Conservation (phyloP, 35 echinoderm and acorn worm species). For the Acanthaster planci region DNA sequence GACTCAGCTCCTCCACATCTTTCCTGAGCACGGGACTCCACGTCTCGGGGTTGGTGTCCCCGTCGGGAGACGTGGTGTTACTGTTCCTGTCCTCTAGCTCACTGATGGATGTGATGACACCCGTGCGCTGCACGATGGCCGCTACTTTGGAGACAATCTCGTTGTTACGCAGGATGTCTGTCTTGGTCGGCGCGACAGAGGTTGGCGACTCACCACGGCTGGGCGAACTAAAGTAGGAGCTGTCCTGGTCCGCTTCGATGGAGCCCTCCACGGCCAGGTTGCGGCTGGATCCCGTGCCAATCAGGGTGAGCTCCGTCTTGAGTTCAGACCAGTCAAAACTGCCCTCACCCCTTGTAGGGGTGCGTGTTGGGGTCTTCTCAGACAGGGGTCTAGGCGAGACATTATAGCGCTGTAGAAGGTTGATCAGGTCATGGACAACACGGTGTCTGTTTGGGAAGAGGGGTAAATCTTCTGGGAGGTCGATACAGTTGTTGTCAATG, state of each 20-base stretch:
- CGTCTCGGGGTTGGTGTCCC: constrained; percentile 10
- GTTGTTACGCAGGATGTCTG: constrained; percentile 78
- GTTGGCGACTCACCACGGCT: constrained; percentile 85
- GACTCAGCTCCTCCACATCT: constrained; percentile 73
- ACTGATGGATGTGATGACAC: constrained; percentile 86
- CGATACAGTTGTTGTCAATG: constrained; percentile 85
- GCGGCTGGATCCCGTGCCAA: constrained; percentile 27
- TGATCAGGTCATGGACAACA: constrained; percentile 63
- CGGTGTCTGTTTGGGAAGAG: constrained; percentile 75
- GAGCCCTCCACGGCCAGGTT: constrained; percentile 67
- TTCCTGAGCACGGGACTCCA: constrained; percentile 60
- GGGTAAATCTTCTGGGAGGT: constrained; percentile 88
- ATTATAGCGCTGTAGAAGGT: constrained; percentile 69
- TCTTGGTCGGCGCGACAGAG: constrained; percentile 58
- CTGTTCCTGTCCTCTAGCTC: constrained; percentile 60
- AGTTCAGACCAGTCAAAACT: constrained; percentile 56
- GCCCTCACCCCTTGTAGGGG: constrained; percentile 30
- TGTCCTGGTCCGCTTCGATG: constrained; percentile 85
- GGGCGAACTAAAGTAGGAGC: constrained; percentile 92
- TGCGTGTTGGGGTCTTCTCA: constrained; percentile 6
- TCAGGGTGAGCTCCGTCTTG: constrained; percentile 47
- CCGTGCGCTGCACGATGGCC: constrained; percentile 84
- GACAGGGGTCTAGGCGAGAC: constrained; percentile 31
- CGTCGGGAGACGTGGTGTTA: constrained; percentile 23
- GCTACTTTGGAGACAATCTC: constrained; percentile 95